A percentile compares a stretch with the other conserved stretches of the same genome.
Evolutionary conservation across 2,113 vertebrate genomes (phyloP).

Genomic region (Tichodroma muraria): DNA sequence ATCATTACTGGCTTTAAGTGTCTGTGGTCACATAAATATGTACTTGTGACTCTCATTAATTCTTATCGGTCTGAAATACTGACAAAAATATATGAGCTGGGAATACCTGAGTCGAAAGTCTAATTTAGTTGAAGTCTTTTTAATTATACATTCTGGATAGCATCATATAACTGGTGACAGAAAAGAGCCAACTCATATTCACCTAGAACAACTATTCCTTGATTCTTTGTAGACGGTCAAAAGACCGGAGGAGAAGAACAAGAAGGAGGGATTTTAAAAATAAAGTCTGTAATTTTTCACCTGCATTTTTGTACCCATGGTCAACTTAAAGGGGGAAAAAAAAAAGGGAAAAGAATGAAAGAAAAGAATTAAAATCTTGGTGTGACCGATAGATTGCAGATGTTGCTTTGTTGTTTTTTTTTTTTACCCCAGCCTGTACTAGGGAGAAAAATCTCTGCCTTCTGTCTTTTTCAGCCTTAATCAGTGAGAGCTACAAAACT

Average conservation of each 20-base stretch:
- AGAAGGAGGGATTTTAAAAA: conserved; percentile 31
- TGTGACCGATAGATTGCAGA: conserved; percentile 43
- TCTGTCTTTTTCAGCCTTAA: neutral
- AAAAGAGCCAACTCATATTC: conserved; percentile 48
- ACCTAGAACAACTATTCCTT: conserved; percentile 43
- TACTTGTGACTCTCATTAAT: conserved; percentile 52
- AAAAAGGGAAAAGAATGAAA: neutral
- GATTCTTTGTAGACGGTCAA: neutral
- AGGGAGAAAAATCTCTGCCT: conserved; percentile 22
- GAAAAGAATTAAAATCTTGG: conserved; percentile 45
- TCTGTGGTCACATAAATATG: conserved; percentile 42
- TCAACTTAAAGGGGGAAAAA: neutral
- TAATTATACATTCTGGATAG: conserved; percentile 57
- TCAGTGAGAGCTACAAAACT: neutral
- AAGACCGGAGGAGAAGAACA: conserved; percentile 1
- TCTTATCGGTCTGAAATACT: conserved; percentile 41
- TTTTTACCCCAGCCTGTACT: neutral
- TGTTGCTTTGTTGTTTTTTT: neutral
- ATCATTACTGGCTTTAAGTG: conserved; percentile 40
- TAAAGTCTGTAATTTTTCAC: conserved; percentile 50
- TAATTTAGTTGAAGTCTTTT: conserved; percentile 51
- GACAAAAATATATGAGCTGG: conserved; percentile 64
- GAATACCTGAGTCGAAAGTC: conserved; percentile 46
- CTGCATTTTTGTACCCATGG: neutral
- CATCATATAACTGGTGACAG: conserved; percentile 56